Percentiles rank a stretch among this genome's conserved stretches.
These are phyloP conservation scores for Novumbra hubbsi DNA, from an alignment of 2,797 vertebrate species.

Conservation along the genomic window DNA sequence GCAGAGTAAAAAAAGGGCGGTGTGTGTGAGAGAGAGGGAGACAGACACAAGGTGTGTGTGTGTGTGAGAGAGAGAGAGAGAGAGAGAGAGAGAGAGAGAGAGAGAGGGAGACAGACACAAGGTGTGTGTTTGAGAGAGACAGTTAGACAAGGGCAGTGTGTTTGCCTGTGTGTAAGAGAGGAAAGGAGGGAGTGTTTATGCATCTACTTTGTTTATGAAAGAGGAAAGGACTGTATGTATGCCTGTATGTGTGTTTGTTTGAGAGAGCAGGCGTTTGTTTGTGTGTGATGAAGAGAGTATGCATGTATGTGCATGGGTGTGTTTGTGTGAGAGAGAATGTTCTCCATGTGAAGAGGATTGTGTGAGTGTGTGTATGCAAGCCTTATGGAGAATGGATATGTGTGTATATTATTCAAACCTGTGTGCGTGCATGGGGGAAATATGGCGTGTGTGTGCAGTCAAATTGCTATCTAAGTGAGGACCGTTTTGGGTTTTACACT, in stretches of 20 bases:
- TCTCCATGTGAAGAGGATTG: constrained; percentile 54
- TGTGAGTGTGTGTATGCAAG: constrained; percentile 50
- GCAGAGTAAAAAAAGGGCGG: constrained; percentile 52
- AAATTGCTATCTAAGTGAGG: too few species aligned
- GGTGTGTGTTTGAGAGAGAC: constrained; percentile 29
- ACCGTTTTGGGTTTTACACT: background rate
- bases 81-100: constrained; percentile 48
- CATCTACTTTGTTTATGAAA: constrained; percentile 81
- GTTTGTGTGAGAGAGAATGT: constrained; percentile 52
- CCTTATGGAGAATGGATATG: constrained; percentile 24
- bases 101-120: constrained; percentile 16
- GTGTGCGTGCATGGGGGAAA: constrained; percentile 32
- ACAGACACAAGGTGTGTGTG: constrained; percentile 15
- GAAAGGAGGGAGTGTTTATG: constrained; percentile 74
- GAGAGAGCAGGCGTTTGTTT: constrained; percentile 33
- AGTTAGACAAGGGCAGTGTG: constrained; percentile 41
- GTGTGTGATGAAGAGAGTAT: constrained; percentile 44
- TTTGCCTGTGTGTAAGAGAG: constrained; percentile 60
- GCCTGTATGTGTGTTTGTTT: constrained; percentile 41
- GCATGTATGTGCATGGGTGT: constrained; percentile 57
- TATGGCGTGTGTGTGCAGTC: constrained; percentile 26
- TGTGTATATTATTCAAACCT: constrained; percentile 54
- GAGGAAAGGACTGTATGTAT: constrained; percentile 68
- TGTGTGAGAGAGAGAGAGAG: constrained; percentile 25
- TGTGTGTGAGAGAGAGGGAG: constrained; percentile 64